Evolutionary conservation across 2,797 vertebrate genomes (phyloP).

Genomic region (Chaunax sp.): DNA sequence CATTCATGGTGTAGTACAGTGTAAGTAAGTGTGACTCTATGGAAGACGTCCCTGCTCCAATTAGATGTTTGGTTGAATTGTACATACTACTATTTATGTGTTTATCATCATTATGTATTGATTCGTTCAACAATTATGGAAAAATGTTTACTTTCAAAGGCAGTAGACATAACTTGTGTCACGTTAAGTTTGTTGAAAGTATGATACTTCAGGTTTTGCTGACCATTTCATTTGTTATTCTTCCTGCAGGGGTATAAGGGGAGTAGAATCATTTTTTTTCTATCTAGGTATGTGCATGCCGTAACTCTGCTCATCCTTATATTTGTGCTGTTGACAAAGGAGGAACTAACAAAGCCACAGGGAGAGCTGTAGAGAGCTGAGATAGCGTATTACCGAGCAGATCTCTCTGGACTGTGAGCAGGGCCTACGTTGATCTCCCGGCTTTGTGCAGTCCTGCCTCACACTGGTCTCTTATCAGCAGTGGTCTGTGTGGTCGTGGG

Average conservation of each 20-base stretch:
- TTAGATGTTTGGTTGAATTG: no score
- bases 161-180: no score
- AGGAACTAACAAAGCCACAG: slow-evolving; percentile 58
- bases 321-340: slow-evolving; percentile 56
- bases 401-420: slow-evolving; percentile 69
- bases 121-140: no score
- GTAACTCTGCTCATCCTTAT: slow-evolving; percentile 11
- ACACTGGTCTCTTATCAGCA: slow-evolving; percentile 66
- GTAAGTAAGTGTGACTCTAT: background rate
- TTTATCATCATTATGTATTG: no score
- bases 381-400: slow-evolving; percentile 64
- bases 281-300: slow-evolving; percentile 23
- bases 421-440: slow-evolving; percentile 63
- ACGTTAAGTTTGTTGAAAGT: no score
- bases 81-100: no score
- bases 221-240: slow-evolving; percentile 6
- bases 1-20: background rate
- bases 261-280: slow-evolving; percentile 11
- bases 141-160: no score
- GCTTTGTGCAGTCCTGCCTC: slow-evolving; percentile 62
- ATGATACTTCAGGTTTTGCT: background rate
- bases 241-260: background rate
- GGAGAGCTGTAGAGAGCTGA: slow-evolving; percentile 46
- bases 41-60: background rate
- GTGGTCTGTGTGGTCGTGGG: slow-evolving; percentile 71